Conservation (phyloP, 2,888 invertebrate genomes). For the Alitta virens region DNA sequence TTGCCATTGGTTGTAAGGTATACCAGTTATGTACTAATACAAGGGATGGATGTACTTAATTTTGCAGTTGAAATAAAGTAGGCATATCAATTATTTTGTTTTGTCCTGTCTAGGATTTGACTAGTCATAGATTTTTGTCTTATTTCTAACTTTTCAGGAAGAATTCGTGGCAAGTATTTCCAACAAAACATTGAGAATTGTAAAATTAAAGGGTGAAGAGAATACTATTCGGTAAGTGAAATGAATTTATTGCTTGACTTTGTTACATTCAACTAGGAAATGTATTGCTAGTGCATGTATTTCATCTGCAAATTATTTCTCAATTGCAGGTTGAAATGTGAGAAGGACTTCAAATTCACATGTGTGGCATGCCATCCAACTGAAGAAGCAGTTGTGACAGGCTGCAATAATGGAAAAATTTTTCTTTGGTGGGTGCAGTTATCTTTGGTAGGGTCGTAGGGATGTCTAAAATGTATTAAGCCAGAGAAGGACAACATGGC, state of each 20-base stretch:
- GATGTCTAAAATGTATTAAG: too few relatives aligned
- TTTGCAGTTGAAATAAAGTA: too few relatives aligned
- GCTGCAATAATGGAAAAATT: slow-evolving; percentile 65
- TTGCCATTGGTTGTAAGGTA: too few relatives aligned
- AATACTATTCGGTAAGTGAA: not conserved
- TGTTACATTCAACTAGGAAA: not conserved
- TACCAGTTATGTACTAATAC: too few relatives aligned
- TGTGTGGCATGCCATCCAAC: slow-evolving; percentile 69
- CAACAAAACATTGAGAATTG: not conserved
- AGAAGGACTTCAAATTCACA: slow-evolving; percentile 58
- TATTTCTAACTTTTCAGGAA: not conserved
- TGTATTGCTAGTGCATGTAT: not conserved
- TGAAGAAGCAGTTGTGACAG: slow-evolving; percentile 68
- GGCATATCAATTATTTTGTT: too few relatives aligned
- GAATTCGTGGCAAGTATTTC: not conserved
- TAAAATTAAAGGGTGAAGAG: not conserved
- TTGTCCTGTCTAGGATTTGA: not conserved
- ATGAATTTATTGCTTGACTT: not conserved
- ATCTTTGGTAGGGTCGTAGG: too few relatives aligned
- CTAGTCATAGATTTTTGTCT: not conserved
- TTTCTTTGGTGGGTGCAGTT: slow-evolving; percentile 29
- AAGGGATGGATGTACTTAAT: too few relatives aligned
- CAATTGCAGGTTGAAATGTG: not conserved
- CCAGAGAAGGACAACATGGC: too few relatives aligned
- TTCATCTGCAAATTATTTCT: not conserved